Base-by-base conservation (phyloP, 2,888 invertebrate species). In the Dermolepida albohirtum region DNA sequence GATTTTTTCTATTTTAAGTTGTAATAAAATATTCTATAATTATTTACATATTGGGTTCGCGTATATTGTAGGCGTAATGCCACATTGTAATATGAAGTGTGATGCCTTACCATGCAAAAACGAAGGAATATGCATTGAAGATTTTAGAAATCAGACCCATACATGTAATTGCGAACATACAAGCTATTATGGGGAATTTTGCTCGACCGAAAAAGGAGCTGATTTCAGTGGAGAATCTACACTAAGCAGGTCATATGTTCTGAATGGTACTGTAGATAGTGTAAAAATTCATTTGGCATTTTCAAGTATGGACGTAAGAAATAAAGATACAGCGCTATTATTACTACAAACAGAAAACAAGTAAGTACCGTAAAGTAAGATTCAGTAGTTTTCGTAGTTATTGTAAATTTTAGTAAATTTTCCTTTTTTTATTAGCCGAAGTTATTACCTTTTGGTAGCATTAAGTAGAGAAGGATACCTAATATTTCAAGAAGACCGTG, bases 91-190 rank as follows among this genome's bases (percentile, higher is more conserved):
- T 75, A 95, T 96, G 91, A 92, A 93, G 80, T 96, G 96, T 78
- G 95, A 96, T 77, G 88, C 90, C 0, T 89, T 91, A 62, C 96
- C 96, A 0, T 96, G 96, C 78, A 93, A 94, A 77, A 94, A 96
- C 78, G 91, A 92, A 50, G 96, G 96, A 0, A 87, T 92, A 14
- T 96, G 96, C 78, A 91, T 93, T 2, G 96, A 96, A 82, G 93
- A 95, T 80, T 97, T 97, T 81, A 89, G 90, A 11, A 90, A 91
- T 71, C 93, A 94, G 76, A 91, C 92, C 72, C 93, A 94, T 73
- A 91, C 91, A 8, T 97, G 97, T 78, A 91, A 95, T 73, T 96
- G 96, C 75, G 93, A 94, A 75, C 88, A 92, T 70, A 96, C 96
- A 0, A 96, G 95, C 67, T 96, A 95, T 80, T 92, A 93, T 74